Evolutionary conservation across 2,888 invertebrate species (phyloP).

Genomic region (Chaetogeoica ovagalla): DNA sequence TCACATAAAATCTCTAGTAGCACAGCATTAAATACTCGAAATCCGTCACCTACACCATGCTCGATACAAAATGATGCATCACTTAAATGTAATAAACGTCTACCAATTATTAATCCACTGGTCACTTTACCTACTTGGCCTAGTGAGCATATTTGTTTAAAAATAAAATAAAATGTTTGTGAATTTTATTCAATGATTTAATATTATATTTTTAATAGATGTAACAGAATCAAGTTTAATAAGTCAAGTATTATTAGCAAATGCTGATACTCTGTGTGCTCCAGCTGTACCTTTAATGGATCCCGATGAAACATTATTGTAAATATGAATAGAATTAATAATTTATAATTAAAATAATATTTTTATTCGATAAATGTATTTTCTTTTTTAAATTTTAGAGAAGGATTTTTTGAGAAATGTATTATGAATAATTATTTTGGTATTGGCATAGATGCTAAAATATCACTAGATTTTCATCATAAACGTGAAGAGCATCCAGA

Average conservation of each 20-base stretch:
- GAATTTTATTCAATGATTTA: conserved; percentile 49
- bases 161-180: background rate
- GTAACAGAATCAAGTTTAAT: conserved; percentile 82
- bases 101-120: conserved; percentile 88
- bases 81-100: conserved; percentile 62
- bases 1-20: conserved; percentile 89
- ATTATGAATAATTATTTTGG: conserved; percentile 99
- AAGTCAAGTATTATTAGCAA: conserved; percentile 91
- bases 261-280: conserved; percentile 94
- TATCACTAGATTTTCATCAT: conserved; percentile 93
- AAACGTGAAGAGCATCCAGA: conserved; percentile 97
- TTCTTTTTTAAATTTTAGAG: conserved; percentile 62
- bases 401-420: conserved; percentile 89
- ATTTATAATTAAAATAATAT: conserved; percentile 5
- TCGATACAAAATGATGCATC: conserved; percentile 65
- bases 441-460: conserved; percentile 97
- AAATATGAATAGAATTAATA: conserved; percentile 56
- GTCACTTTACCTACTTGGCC: conserved; percentile 88
- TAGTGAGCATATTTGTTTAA: conserved; percentile 62
- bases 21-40: conserved; percentile 71
- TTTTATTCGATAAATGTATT: conserved; percentile 13
- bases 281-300: conserved; percentile 95
- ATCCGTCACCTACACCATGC: conserved; percentile 59
- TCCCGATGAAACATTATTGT: conserved; percentile 80
- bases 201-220: conserved; percentile 60